These are phyloP conservation scores for Propithecus coquereli DNA, from an alignment of 2,113 vertebrate genomes.

Conservation along the genomic window DNA sequence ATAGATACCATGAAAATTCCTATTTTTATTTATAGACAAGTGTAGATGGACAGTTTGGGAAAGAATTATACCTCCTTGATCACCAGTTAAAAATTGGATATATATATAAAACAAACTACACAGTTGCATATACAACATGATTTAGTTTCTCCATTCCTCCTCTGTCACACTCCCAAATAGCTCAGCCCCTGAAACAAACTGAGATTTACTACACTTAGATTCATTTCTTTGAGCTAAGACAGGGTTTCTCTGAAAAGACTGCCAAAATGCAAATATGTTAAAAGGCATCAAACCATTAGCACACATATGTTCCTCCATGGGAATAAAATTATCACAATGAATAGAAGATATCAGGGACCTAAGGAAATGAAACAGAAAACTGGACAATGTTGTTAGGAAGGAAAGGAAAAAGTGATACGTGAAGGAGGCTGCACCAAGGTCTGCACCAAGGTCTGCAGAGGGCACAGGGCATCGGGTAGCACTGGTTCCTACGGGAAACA, in stretches of 20 bases:
- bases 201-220: neutral
- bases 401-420: neutral
- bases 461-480: neutral
- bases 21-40: conserved; percentile 37
- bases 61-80: neutral
- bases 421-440: neutral
- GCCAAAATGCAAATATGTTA: neutral
- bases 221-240: neutral
- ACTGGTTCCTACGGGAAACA: neutral
- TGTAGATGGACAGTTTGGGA: neutral
- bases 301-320: neutral
- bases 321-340: neutral
- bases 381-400: neutral
- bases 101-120: neutral
- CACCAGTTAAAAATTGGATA: neutral
- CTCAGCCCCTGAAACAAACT: neutral
- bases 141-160: neutral
- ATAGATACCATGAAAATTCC: conserved; percentile 16
- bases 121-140: neutral
- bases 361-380: neutral
- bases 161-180: neutral
- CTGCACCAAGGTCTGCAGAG: neutral
- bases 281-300: neutral
- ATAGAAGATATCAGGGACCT: neutral
- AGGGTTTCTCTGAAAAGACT: neutral